phyloP scores from a whole-genome alignment of 2,113 vertebrate species.

The Amphiprion ocellaris region DNA sequence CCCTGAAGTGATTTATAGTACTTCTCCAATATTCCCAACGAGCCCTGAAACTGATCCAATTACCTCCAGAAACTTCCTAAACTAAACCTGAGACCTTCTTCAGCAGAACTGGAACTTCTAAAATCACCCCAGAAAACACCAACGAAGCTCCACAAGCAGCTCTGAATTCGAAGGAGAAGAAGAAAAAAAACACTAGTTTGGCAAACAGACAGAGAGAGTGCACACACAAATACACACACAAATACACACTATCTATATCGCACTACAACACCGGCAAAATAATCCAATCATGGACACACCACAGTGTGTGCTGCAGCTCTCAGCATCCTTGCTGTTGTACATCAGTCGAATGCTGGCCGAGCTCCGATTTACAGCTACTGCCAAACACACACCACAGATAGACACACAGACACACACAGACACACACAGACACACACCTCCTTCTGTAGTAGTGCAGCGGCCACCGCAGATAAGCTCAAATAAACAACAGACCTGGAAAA shows the following conservation, averaged over 20 bases:
- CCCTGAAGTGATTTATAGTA: too few relatives aligned
- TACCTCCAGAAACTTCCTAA: background rate
- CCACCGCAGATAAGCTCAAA: constrained; percentile 77
- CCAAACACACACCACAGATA: constrained; percentile 24
- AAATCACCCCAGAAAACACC: background rate
- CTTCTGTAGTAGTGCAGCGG: constrained; percentile 61
- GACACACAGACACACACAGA: constrained; percentile 38
- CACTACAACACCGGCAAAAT: constrained; percentile 44
- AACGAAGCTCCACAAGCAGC: background rate
- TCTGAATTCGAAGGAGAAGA: background rate
- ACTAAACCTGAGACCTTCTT: background rate
- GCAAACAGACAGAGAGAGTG: background rate
- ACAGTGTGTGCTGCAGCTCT: constrained; percentile 46
- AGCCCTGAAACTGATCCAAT: background rate
- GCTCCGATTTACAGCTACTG: constrained; percentile 72
- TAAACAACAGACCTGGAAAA: constrained; percentile 79
- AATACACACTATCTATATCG: constrained; percentile 31
- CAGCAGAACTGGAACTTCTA: constrained; percentile 10
- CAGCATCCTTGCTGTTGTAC: constrained; percentile 64
- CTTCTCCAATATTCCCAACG: background rate
- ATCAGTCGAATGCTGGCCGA: constrained; percentile 66
- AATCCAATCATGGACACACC: constrained; percentile 56
- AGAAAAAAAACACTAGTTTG: background rate
- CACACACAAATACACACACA: constrained; percentile 25
- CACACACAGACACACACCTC: constrained; percentile 49